Conservation (phyloP, 1,140 invertebrate species). For the Gonioctena quinquepunctata region DNA sequence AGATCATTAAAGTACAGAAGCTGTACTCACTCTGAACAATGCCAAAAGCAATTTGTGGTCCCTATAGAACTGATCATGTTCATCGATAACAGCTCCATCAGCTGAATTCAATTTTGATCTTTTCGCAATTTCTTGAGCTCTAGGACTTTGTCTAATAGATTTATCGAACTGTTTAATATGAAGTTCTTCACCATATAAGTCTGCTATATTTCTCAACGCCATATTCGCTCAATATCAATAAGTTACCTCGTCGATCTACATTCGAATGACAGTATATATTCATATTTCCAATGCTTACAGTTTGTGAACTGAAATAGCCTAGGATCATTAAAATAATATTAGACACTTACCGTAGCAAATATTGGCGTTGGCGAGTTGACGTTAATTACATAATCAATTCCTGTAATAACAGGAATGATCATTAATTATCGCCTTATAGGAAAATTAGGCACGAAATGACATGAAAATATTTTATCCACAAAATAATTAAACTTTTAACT, state of each 20-base stretch:
- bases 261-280: background rate
- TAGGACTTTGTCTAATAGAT: constrained; percentile 50
- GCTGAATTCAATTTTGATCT: constrained; percentile 58
- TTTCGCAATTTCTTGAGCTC: constrained; percentile 46
- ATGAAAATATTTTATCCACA: no score
- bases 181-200: constrained; percentile 42
- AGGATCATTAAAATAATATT: no score
- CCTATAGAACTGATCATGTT: constrained; percentile 65
- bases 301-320: no score
- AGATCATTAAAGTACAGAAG: no score
- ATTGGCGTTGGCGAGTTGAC: no score
- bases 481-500: no score
- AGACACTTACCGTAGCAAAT: no score
- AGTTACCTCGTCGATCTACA: background rate
- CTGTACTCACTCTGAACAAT: constrained; percentile 57
- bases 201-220: constrained; percentile 33
- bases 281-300: no score
- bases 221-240: background rate
- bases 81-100: constrained; percentile 60
- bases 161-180: constrained; percentile 33
- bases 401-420: no score
- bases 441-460: no score
- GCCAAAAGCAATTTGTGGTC: constrained; percentile 65
- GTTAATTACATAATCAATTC: no score
- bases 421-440: no score